phyloP scores from a whole-genome alignment of 2,888 invertebrate genomes.

The Ochropleura plecta region DNA sequence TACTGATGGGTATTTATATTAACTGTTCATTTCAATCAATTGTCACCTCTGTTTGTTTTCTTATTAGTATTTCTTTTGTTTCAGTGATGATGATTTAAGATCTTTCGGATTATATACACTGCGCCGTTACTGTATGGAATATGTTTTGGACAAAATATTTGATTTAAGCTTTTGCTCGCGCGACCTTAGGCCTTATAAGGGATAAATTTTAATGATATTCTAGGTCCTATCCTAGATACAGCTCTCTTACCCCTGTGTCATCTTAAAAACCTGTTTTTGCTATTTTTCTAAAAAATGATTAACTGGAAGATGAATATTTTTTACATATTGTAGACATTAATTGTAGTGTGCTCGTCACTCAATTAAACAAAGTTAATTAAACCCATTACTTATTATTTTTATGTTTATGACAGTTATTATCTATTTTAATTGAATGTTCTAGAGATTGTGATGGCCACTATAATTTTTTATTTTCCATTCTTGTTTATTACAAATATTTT shows the following conservation, averaged over 20 bases:
- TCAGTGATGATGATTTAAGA: background rate
- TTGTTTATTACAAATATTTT: slow-evolving; percentile 13
- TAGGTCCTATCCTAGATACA: background rate
- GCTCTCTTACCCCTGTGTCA: background rate
- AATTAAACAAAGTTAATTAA: slow-evolving; percentile 29
- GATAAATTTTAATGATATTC: background rate
- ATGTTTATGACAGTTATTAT: slow-evolving; percentile 31
- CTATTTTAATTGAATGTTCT: slow-evolving; percentile 39
- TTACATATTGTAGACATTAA: background rate
- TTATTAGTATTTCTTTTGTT: background rate
- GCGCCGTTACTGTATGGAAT: background rate
- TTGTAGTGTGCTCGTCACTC: slow-evolving; percentile 8
- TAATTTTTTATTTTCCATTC: slow-evolving; percentile 37
- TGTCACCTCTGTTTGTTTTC: background rate
- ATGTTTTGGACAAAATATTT: background rate
- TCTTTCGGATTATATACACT: background rate
- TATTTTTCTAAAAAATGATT: slow-evolving; percentile 6
- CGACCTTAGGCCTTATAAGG: no score
- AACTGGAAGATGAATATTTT: background rate
- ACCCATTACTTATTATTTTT: slow-evolving; percentile 39
- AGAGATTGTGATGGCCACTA: slow-evolving; percentile 15
- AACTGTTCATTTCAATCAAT: background rate
- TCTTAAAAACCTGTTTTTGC: background rate
- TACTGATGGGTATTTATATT: background rate
- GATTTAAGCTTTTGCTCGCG: no score